A percentile compares a stretch with the other conserved stretches of the same genome.
These are phyloP conservation scores for Drosophila lini DNA, from an alignment of 1,140 invertebrate genomes.

Conservation along the genomic window DNA sequence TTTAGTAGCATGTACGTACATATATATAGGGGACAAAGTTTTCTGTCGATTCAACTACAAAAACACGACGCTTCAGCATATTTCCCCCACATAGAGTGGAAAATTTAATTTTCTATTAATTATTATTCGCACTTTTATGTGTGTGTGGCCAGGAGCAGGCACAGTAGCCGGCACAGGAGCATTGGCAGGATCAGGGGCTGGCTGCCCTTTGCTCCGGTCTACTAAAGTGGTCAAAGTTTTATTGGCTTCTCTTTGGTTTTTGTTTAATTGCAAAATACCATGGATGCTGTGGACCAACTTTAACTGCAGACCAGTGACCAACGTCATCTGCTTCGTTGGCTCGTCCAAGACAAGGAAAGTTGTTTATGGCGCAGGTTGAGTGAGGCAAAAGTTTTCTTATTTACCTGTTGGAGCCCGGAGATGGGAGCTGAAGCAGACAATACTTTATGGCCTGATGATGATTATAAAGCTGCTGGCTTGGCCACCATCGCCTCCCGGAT, in stretches of 20 bases:
- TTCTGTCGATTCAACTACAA: conserved; percentile 22
- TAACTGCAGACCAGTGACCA: conserved; percentile 53
- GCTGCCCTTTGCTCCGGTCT: conserved; percentile 30
- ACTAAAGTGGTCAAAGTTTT: conserved; percentile 59
- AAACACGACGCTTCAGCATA: conserved; percentile 29
- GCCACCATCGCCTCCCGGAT: conserved; percentile 33
- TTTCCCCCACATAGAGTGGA: conserved; percentile 40
- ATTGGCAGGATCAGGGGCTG: background rate
- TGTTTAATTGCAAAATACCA: conserved; percentile 62
- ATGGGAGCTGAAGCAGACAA: conserved; percentile 28
- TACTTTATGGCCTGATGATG: conserved; percentile 57
- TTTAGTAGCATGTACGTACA: background rate
- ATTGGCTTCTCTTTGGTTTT: conserved; percentile 61
- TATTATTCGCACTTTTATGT: conserved; percentile 52
- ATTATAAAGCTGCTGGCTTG: conserved; percentile 41
- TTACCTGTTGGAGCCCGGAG: conserved; percentile 42
- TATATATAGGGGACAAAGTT: conserved; percentile 9
- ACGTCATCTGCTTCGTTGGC: conserved; percentile 40
- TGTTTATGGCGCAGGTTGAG: conserved; percentile 58
- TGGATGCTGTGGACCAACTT: conserved; percentile 55
- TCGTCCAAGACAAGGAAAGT: conserved; percentile 41
- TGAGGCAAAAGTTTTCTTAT: conserved; percentile 59
- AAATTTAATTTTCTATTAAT: conserved; percentile 63
- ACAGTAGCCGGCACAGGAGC: background rate
- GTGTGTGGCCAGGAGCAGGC: conserved; percentile 2